These are phyloP conservation scores for Oncorhynchus keta DNA, from an alignment of 2,113 vertebrate genomes.

Conservation along the genomic window DNA sequence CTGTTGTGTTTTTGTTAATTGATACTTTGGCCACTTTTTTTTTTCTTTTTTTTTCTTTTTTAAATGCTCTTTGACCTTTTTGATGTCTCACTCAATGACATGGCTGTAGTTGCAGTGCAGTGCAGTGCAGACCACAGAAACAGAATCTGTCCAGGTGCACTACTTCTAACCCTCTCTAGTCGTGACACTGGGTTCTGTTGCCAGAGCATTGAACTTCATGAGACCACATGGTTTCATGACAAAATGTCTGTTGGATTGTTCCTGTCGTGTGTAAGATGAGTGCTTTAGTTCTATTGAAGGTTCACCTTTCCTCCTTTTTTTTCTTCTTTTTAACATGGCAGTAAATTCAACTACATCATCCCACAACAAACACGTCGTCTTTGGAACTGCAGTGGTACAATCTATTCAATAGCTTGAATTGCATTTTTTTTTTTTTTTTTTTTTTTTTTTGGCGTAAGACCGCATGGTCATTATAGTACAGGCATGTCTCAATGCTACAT, in stretches of 20 bases:
- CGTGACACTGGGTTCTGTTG: slow-evolving; percentile 55
- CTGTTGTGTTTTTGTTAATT: slow-evolving; percentile 57
- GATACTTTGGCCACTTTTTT: slow-evolving; percentile 17
- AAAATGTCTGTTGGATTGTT: slow-evolving; percentile 16
- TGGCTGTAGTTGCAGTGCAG: slow-evolving; percentile 39
- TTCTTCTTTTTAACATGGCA: slow-evolving; percentile 23
- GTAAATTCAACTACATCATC: slow-evolving; percentile 48
- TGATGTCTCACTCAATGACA: slow-evolving; percentile 40
- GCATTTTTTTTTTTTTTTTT: slow-evolving; percentile 56
- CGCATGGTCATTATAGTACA: slow-evolving; percentile 53
- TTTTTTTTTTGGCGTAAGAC: slow-evolving; percentile 48
- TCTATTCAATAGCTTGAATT: slow-evolving; percentile 63
- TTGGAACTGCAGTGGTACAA: slow-evolving; percentile 59
- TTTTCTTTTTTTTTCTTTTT: slow-evolving; percentile 46
- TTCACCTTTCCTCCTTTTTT: slow-evolving; percentile 39
- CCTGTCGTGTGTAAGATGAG: slow-evolving; percentile 5
- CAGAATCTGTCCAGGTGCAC: slow-evolving; percentile 25
- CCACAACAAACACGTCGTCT: slow-evolving; percentile 67
- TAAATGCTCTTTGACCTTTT: slow-evolving; percentile 36
- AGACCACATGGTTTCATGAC: slow-evolving; percentile 14
- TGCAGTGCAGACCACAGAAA: slow-evolving; percentile 19
- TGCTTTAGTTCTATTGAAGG: slow-evolving; percentile 26
- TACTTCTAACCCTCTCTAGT: slow-evolving; percentile 36
- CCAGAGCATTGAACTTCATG: slow-evolving; percentile 17
- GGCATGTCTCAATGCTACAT: slow-evolving; percentile 36